Conservation (phyloP, 2,888 invertebrate genomes). For the Catocala fraxini region DNA sequence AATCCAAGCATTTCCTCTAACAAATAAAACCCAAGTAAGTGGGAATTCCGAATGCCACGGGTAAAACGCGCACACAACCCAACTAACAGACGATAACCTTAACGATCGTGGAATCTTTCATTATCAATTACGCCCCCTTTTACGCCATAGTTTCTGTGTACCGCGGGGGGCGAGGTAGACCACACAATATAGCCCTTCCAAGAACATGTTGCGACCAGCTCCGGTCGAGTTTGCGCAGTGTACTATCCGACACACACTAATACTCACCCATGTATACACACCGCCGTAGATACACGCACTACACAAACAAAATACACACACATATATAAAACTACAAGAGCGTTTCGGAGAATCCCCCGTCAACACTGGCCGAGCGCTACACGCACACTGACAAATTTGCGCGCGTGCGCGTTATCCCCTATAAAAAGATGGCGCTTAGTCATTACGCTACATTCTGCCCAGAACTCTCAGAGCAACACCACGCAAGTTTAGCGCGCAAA, state of each 20-base stretch:
- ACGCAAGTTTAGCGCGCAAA: slow-evolving; percentile 64
- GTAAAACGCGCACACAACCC: slow-evolving; percentile 53
- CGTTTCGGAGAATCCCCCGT: slow-evolving; percentile 75
- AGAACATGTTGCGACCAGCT: slow-evolving; percentile 68
- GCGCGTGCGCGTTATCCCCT: slow-evolving; percentile 57
- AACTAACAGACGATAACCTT: slow-evolving; percentile 45
- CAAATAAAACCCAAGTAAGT: slow-evolving; percentile 63
- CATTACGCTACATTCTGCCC: slow-evolving; percentile 63
- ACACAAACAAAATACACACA: slow-evolving; percentile 55
- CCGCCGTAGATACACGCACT: slow-evolving; percentile 47
- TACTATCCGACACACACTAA: slow-evolving; percentile 58
- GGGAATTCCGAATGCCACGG: slow-evolving; percentile 64
- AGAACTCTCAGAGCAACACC: slow-evolving; percentile 56
- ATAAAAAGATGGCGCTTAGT: slow-evolving; percentile 59
- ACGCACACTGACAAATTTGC: slow-evolving; percentile 67
- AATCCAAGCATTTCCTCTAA: slow-evolving; percentile 56
- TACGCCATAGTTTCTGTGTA: slow-evolving; percentile 27
- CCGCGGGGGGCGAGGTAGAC: slow-evolving; percentile 54
- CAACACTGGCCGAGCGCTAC: slow-evolving; percentile 59
- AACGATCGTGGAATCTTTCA: slow-evolving; percentile 31
- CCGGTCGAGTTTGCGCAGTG: slow-evolving; percentile 40
- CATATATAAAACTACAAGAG: slow-evolving; percentile 53
- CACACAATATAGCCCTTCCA: slow-evolving; percentile 42
- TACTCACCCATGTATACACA: slow-evolving; percentile 44
- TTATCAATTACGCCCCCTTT: slow-evolving; percentile 50